These are phyloP conservation scores for Nycteola revayana DNA, from an alignment of 2,888 invertebrate species.

Conservation along the genomic window DNA sequence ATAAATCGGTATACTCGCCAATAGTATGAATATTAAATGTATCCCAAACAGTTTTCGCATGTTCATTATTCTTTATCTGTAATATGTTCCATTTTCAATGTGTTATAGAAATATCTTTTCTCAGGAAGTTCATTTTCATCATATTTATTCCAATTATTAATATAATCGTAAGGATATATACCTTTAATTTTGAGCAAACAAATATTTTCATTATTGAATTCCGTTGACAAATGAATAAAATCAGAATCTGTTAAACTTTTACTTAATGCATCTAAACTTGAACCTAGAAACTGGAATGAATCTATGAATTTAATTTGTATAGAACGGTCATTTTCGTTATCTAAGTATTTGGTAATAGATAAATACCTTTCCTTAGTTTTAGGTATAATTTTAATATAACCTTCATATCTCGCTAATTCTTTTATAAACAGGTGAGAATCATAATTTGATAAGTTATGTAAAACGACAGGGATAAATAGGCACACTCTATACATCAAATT, in stretches of 20 bases:
- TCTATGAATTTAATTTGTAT: conserved; percentile 3
- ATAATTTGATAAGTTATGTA: conserved; percentile 29
- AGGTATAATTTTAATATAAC: conserved; percentile 20
- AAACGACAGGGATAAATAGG: conserved; percentile 26
- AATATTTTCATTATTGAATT: conserved; percentile 1
- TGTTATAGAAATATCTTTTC: conserved; percentile 14
- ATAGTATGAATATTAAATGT: conserved; percentile 20
- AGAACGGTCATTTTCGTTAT: neutral
- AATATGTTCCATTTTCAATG: conserved; percentile 11
- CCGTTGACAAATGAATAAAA: conserved; percentile 4
- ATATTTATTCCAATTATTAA: conserved; percentile 12
- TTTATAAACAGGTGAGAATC: conserved; percentile 25
- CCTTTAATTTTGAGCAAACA: conserved; percentile 2
- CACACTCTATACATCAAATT: conserved; percentile 18
- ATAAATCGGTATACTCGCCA: conserved; percentile 30
- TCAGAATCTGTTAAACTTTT: conserved; percentile 3
- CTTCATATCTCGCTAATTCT: conserved; percentile 16
- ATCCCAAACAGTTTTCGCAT: conserved; percentile 17
- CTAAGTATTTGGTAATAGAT: conserved; percentile 8
- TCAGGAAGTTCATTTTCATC: conserved; percentile 14
- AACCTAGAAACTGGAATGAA: conserved; percentile 3
- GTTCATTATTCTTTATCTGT: conserved; percentile 2
- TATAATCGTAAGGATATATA: conserved; percentile 20
- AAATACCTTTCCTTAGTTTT: conserved; percentile 24
- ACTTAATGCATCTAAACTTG: conserved; percentile 1